Percentiles rank a stretch among this genome's conserved stretches.
Evolutionary conservation across 2,888 invertebrate species (phyloP).

Genomic region (Cepaea hortensis): DNA sequence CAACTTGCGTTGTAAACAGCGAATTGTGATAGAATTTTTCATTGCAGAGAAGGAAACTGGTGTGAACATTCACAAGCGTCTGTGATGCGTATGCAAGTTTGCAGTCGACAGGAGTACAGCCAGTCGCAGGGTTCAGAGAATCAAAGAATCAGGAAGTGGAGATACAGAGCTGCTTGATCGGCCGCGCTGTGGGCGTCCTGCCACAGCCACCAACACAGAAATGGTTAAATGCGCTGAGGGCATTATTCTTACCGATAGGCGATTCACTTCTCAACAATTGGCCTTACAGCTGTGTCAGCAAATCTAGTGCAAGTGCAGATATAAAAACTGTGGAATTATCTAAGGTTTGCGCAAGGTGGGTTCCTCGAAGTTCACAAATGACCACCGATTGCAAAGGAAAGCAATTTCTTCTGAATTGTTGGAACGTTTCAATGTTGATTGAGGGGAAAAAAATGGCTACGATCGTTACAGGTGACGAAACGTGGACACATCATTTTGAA

Average conservation of each 20-base stretch:
- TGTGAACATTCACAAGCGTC: constrained; percentile 12
- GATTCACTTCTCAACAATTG: constrained; percentile 10
- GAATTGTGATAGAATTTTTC: no score
- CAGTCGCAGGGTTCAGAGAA: constrained; percentile 3
- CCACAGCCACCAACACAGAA: not conserved
- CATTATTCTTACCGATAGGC: not conserved
- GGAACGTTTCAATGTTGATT: not conserved
- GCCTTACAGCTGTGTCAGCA: constrained; percentile 9
- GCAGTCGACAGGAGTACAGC: not conserved
- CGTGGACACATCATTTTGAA: constrained; percentile 12
- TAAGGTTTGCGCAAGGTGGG: no score
- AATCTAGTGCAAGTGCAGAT: not conserved
- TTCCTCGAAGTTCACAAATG: constrained; percentile 11
- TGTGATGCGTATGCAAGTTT: not conserved
- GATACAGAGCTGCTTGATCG: constrained; percentile 14
- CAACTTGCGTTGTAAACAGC: no score
- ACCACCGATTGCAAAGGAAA: constrained; percentile 15
- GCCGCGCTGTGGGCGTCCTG: not conserved
- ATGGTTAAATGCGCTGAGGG: constrained; percentile 8
- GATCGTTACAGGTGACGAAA: not conserved
- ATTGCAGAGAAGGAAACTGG: not conserved
- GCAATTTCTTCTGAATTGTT: constrained; percentile 3
- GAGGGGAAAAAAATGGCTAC: not conserved
- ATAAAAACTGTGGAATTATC: no score
- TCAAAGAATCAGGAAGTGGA: not conserved